Percentiles rank a stretch among this genome's conserved stretches.
Evolutionary conservation across 2,113 vertebrate genomes (phyloP).

Genomic region (Turnix velox): DNA sequence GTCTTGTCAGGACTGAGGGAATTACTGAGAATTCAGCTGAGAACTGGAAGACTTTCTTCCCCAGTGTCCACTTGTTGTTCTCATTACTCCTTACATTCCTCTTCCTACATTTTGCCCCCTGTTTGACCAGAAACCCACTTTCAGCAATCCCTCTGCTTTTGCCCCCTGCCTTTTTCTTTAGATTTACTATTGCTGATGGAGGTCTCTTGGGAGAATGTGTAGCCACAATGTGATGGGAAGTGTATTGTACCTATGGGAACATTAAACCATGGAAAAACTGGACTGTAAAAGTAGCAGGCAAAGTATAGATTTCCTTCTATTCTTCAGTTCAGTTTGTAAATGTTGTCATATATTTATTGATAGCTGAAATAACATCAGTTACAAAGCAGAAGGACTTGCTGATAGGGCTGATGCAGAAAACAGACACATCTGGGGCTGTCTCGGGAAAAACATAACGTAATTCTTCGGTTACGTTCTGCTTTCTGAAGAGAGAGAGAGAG

Average conservation of each 20-base stretch:
- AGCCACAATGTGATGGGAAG: neutral
- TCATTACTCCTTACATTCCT: neutral
- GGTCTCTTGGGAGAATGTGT: neutral
- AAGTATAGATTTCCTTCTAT: neutral
- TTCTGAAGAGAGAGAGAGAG: neutral
- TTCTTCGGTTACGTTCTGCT: neutral
- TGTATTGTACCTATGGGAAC: neutral
- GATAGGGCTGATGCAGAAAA: neutral
- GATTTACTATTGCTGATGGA: neutral
- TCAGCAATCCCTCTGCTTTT: neutral
- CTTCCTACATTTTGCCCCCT: neutral
- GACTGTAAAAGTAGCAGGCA: neutral
- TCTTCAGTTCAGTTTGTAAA: neutral
- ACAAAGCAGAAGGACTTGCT: neutral
- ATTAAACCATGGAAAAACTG: neutral
- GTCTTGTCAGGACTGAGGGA: neutral
- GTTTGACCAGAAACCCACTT: neutral
- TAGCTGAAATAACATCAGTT: neutral
- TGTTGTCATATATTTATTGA: neutral
- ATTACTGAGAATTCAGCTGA: neutral
- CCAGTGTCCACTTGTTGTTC: neutral
- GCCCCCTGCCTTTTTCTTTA: neutral
- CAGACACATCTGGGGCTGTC: neutral
- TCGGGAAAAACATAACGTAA: neutral
- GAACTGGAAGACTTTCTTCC: neutral